These are phyloP conservation scores for Drosophila pullipes DNA, from an alignment of 2,888 invertebrate genomes.

Conservation along the genomic window DNA sequence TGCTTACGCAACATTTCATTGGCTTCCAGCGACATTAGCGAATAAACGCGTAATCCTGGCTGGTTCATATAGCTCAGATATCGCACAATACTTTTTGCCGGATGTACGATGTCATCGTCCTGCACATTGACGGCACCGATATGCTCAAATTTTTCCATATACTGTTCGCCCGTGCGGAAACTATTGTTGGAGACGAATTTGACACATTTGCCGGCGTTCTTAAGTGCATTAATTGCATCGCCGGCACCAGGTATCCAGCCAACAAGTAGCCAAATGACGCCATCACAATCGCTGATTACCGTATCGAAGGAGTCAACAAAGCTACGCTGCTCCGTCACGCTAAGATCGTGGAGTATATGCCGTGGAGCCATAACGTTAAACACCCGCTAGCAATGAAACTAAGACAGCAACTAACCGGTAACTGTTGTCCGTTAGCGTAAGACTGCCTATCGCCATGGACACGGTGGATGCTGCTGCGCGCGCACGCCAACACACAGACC, in stretches of 20 bases:
- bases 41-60: slow-evolving; percentile 85
- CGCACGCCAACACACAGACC: slow-evolving; percentile 52
- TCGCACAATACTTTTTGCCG: slow-evolving; percentile 84
- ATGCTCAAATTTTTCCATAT: slow-evolving; percentile 72
- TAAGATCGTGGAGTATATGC: slow-evolving; percentile 74
- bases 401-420: slow-evolving; percentile 21
- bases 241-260: slow-evolving; percentile 83
- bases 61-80: slow-evolving; percentile 85
- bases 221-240: slow-evolving; percentile 82
- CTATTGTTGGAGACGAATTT: slow-evolving; percentile 85
- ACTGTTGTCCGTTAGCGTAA: slow-evolving; percentile 16
- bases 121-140: slow-evolving; percentile 66
- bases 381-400: slow-evolving; percentile 15
- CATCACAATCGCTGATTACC: slow-evolving; percentile 88
- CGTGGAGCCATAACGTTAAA: slow-evolving; percentile 51
- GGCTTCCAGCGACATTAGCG: slow-evolving; percentile 83
- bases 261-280: slow-evolving; percentile 85
- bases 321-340: slow-evolving; percentile 72
- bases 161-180: slow-evolving; percentile 78
- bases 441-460: slow-evolving; percentile 8
- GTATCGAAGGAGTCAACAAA: slow-evolving; percentile 87
- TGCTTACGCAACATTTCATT: slow-evolving; percentile 82
- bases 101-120: slow-evolving; percentile 84
- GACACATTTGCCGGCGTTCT: slow-evolving; percentile 84
- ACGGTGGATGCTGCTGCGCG: slow-evolving; percentile 59